Evolutionary conservation across 2,113 vertebrate species (phyloP).

Genomic region (Arothron firmamentum): DNA sequence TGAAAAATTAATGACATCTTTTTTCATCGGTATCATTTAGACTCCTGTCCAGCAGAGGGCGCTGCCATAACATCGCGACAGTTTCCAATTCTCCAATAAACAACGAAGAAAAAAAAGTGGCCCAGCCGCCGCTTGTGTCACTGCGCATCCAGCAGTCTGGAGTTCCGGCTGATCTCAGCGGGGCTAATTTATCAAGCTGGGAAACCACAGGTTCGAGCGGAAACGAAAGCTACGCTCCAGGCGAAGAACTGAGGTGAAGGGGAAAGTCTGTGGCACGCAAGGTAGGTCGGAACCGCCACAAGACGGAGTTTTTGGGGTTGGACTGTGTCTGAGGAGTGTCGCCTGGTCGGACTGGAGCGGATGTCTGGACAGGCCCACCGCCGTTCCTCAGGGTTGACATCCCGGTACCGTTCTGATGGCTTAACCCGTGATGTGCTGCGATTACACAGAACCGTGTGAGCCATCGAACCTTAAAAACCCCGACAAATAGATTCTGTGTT

Average conservation of each 20-base stretch:
- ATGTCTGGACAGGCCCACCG: slow-evolving; percentile 4
- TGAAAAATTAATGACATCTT: too few species aligned
- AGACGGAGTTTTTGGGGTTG: neutral
- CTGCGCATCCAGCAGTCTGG: slow-evolving; percentile 38
- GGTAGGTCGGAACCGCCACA: slow-evolving; percentile 40
- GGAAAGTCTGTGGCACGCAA: slow-evolving; percentile 49
- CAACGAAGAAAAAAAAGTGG: slow-evolving; percentile 12
- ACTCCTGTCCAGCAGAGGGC: neutral
- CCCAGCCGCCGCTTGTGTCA: slow-evolving; percentile 9
- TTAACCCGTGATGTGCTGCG: neutral
- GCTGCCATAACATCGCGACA: fast-evolving
- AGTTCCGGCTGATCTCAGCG: slow-evolving; percentile 1
- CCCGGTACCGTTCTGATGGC: neutral
- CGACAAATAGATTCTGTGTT: too few species aligned
- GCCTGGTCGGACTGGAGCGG: slow-evolving; percentile 11
- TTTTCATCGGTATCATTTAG: too few species aligned
- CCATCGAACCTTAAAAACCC: too few species aligned
- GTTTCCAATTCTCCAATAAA: neutral
- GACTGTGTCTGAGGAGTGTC: neutral
- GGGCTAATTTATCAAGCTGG: slow-evolving; percentile 53
- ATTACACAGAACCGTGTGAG: too few species aligned
- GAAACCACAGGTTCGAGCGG: slow-evolving; percentile 54
- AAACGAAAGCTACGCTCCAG: slow-evolving; percentile 53
- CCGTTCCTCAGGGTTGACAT: slow-evolving; percentile 1
- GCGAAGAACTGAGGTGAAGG: slow-evolving; percentile 32